A percentile compares a stretch with the other conserved stretches of the same genome.
These are phyloP conservation scores for Keiferia lycopersicella DNA, from an alignment of 2,888 invertebrate species.

Conservation along the genomic window DNA sequence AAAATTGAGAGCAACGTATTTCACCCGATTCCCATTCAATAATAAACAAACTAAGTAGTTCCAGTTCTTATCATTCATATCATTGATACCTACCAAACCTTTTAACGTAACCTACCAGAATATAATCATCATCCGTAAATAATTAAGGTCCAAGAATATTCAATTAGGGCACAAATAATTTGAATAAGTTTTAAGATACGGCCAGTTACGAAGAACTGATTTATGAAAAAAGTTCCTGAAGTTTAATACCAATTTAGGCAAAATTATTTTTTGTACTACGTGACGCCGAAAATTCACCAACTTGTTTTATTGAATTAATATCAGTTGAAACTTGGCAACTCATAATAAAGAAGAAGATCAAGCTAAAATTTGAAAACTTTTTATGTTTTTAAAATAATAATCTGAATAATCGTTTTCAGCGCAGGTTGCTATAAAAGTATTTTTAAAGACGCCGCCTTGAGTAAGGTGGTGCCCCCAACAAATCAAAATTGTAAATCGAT, in stretches of 20 bases:
- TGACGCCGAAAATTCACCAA: constrained; percentile 51
- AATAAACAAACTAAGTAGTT: background rate
- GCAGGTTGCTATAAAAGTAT: no score
- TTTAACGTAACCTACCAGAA: no score
- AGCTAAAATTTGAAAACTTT: background rate
- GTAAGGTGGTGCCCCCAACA: no score
- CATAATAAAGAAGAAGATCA: background rate
- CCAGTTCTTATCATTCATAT: background rate
- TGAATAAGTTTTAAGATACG: constrained; percentile 52
- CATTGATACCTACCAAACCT: no score
- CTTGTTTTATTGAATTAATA: constrained; percentile 32
- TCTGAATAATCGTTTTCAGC: no score
- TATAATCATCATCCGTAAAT: constrained; percentile 2
- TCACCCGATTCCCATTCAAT: no score
- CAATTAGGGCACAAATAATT: constrained; percentile 50
- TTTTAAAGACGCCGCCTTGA: no score
- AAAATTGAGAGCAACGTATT: no score
- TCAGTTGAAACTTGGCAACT: background rate
- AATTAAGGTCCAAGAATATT: constrained; percentile 31
- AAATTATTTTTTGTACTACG: constrained; percentile 56
- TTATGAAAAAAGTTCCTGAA: constrained; percentile 66
- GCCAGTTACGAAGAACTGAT: constrained; percentile 53
- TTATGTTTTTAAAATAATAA: background rate
- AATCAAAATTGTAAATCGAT: no score
- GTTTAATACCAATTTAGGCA: constrained; percentile 61